Evolutionary conservation across 2,888 invertebrate species (phyloP).

Genomic region (Trichacis sp.): DNA sequence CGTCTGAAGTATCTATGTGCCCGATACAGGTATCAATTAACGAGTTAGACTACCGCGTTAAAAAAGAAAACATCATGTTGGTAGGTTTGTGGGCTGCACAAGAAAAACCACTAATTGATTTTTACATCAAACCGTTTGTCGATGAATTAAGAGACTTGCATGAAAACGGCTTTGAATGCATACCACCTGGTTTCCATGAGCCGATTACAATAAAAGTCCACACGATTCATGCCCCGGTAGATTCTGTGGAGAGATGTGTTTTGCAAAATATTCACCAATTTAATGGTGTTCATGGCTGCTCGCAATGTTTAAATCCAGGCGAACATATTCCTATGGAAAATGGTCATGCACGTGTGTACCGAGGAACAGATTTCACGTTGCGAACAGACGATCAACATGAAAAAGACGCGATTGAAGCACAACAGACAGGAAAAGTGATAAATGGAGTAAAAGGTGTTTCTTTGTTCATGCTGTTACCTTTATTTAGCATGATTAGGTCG

Average conservation of each 20-base stretch:
- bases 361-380: not conserved
- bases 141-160: conserved; percentile 24
- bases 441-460: too few species aligned
- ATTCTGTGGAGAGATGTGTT: conserved; percentile 23
- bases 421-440: too few species aligned
- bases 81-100: conserved; percentile 21
- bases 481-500: too few species aligned
- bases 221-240: conserved; percentile 17
- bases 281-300: conserved; percentile 27
- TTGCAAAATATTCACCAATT: conserved; percentile 28
- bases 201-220: conserved; percentile 22
- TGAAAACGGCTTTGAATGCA: conserved; percentile 9
- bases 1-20: conserved; percentile 29
- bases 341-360: conserved; percentile 4
- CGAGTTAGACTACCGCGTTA: conserved; percentile 12
- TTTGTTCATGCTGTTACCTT: too few species aligned
- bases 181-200: conserved; percentile 5
- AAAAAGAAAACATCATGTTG: conserved; percentile 28
- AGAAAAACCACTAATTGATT: conserved; percentile 11
- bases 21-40: conserved; percentile 29
- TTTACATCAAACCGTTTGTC: conserved; percentile 16
- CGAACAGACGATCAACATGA: conserved; percentile 7
- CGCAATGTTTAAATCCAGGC: conserved; percentile 22
- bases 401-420: too few species aligned
- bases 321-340: not conserved